Conservation (phyloP, 2,888 invertebrate species). For the Ophion obscuratus region DNA sequence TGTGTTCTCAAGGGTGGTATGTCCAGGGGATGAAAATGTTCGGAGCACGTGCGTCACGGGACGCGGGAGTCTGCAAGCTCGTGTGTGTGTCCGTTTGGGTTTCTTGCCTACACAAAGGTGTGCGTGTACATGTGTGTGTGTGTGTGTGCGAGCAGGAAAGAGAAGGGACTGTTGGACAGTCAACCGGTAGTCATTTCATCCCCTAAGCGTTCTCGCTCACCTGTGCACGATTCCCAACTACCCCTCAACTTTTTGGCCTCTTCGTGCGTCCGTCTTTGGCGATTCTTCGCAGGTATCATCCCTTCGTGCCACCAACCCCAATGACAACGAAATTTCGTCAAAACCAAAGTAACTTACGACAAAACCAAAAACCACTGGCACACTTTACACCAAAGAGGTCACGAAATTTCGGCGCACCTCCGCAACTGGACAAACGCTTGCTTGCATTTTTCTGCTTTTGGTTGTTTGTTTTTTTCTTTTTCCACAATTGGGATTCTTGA, state of each 20-base stretch:
- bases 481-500: neutral
- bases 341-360: neutral
- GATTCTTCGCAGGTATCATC: conserved; percentile 28
- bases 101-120: too few relatives aligned
- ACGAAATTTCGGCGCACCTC: conserved; percentile 3
- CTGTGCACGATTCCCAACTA: conserved; percentile 41
- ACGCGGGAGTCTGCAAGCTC: neutral
- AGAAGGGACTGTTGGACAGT: neutral
- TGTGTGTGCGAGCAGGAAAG: too few relatives aligned
- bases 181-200: conserved; percentile 25
- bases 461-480: neutral
- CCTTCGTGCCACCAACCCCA: conserved; percentile 18
- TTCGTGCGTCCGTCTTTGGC: conserved; percentile 9
- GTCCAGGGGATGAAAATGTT: neutral
- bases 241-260: conserved; percentile 22
- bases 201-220: conserved; percentile 42
- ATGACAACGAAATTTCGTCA: conserved; percentile 6
- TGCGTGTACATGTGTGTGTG: too few relatives aligned
- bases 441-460: neutral
- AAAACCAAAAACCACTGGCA: neutral
- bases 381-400: conserved; percentile 1
- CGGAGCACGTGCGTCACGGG: neutral
- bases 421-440: neutral
- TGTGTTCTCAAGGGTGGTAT: neutral
- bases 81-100: neutral